phyloP scores from a whole-genome alignment of 2,888 invertebrate genomes.

The Nephrotoma guestfalica region DNA sequence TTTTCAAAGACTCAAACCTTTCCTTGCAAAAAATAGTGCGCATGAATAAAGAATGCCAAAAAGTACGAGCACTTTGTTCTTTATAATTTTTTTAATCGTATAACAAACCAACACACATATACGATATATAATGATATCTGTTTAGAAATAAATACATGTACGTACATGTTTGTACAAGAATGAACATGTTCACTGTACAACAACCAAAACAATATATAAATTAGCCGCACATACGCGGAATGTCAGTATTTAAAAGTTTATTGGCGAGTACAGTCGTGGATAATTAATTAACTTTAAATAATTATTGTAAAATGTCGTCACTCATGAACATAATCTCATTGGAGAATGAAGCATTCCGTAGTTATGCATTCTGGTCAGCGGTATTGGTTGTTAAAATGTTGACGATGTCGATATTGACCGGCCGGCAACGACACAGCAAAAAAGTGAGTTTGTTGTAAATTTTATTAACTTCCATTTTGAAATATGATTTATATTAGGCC shows the following conservation, averaged over 20 bases:
- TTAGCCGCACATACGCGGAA: too few species aligned
- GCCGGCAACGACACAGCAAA: conserved; percentile 20
- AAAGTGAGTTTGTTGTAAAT: conserved; percentile 14
- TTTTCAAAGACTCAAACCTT: too few species aligned
- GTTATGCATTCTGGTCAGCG: conserved; percentile 22
- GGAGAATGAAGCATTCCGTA: conserved; percentile 21
- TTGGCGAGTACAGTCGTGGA: background rate
- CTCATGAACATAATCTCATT: conserved; percentile 1
- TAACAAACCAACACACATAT: too few species aligned
- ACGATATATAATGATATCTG: too few species aligned
- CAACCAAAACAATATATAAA: too few species aligned
- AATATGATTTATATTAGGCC: background rate
- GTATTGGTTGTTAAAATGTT: conserved; percentile 25
- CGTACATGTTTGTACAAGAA: too few species aligned
- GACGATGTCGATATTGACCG: conserved; percentile 23
- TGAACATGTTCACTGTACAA: too few species aligned
- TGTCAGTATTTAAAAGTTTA: background rate
- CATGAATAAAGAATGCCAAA: too few species aligned
- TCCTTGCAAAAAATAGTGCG: too few species aligned
- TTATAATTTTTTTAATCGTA: too few species aligned
- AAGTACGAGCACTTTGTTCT: too few species aligned
- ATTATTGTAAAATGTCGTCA: background rate
- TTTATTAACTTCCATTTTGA: background rate
- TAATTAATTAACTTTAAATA: background rate
- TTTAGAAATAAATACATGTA: too few species aligned